These are phyloP conservation scores for Eristalis intricaria DNA, from an alignment of 2,888 invertebrate species.

Conservation along the genomic window DNA sequence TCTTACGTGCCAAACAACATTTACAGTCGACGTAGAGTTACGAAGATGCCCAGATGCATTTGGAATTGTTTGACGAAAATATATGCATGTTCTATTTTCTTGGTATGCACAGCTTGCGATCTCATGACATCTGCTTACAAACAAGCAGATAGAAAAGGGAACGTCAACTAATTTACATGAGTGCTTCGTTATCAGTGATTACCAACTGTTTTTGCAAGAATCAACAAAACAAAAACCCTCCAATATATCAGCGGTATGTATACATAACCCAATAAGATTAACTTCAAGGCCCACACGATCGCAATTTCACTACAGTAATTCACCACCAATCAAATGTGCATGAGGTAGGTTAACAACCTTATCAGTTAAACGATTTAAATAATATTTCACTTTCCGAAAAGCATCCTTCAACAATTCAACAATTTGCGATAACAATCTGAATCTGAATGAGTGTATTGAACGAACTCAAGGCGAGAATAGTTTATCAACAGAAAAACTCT, in stretches of 20 bases:
- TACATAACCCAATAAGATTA: not conserved
- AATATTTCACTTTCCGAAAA: not conserved
- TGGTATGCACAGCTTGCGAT: no score
- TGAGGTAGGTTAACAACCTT: not conserved
- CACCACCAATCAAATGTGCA: not conserved
- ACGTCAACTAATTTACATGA: not conserved
- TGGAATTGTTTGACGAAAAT: no score
- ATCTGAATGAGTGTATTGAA: slow-evolving; percentile 12
- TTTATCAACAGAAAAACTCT: not conserved
- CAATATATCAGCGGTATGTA: not conserved
- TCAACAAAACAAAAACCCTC: not conserved
- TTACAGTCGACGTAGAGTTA: no score
- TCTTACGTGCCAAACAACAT: no score
- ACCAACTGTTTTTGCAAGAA: not conserved
- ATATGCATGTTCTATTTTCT: no score
- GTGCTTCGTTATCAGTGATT: not conserved
- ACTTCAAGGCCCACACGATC: not conserved
- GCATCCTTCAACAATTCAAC: not conserved
- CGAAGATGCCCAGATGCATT: no score
- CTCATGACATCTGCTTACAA: not conserved
- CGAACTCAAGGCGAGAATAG: slow-evolving; percentile 17
- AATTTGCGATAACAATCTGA: not conserved
- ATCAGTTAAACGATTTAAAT: slow-evolving; percentile 6
- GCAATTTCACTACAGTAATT: not conserved
- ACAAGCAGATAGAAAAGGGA: not conserved